Evolutionary conservation across 2,113 vertebrate species (phyloP), one percentile per base, ranked within the genome.

Genomic region (Marcusenius ussheri): DNA sequence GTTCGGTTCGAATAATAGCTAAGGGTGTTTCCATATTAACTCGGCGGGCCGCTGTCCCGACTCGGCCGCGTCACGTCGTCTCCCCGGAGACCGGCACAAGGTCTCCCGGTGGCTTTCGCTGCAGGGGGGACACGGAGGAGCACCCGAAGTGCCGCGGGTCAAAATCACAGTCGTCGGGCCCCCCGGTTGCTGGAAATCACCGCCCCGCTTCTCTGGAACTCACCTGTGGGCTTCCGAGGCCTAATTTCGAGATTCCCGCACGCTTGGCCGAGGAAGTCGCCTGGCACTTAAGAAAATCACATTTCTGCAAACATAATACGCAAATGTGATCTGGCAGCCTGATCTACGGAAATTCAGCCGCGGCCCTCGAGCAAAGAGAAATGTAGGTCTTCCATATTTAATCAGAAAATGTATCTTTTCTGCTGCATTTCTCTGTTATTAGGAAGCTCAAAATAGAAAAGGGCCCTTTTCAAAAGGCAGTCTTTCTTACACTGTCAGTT

Each of bases 21-120:
- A 42, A 86, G 39, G 13, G 53, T 50, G 49, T 90, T 85, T 90
- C 89, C 89, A 86, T 90, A 90, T 85, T 66, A 86, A 85, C 85
- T 84, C 49, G 1, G 85, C 5, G 4, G 83, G 19, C 17, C 74
- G 27, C 31, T 39, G 66, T 47, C 47, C 9, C 11, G 51, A 17
- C 39, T 88, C 56, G 35, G 42, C 56, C 19, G 3, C 35, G 2
- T 24, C 87, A 24, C 8, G 24, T 8, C 9, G 19, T 19, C 53
- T 58, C 87, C 39, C 56, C 6, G 47, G 51, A 88, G 87, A n/a
- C 17, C 21, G 21, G 53, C 31, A 21, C 24, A 53, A 87, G 49
- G 84, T 50, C 19, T 56, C 31, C 86, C 19, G 86, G 27, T n/a
- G 17, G 31, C 86, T 56, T 50, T 87, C 15, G 49, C 50, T 86